Evolutionary conservation across 2,797 vertebrate genomes (phyloP).

Genomic region (Microctenopoma stevenorrisi): DNA sequence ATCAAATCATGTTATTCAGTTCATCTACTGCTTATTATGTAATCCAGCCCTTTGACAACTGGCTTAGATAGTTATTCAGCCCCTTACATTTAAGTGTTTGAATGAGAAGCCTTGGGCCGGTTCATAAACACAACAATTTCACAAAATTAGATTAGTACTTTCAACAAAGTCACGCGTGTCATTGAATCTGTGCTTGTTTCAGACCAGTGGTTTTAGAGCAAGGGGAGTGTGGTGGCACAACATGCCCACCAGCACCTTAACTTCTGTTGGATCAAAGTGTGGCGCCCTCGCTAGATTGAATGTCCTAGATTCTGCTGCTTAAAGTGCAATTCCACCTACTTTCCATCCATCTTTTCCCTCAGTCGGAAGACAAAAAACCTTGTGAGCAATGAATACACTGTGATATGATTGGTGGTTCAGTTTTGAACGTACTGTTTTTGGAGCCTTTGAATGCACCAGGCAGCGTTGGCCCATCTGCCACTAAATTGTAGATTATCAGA

Average conservation of each 20-base stretch:
- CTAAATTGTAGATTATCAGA: background rate
- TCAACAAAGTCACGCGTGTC: slow-evolving; percentile 47
- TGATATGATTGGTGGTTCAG: background rate
- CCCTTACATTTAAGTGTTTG: slow-evolving; percentile 32
- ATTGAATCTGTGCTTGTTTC: slow-evolving; percentile 41
- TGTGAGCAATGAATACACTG: background rate
- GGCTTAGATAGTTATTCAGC: slow-evolving; percentile 47
- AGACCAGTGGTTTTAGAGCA: slow-evolving; percentile 47
- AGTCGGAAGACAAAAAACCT: background rate
- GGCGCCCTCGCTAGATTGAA: slow-evolving; percentile 24
- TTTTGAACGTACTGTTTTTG: background rate
- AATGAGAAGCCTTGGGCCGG: slow-evolving; percentile 49
- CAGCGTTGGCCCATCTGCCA: background rate
- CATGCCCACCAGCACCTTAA: slow-evolving; percentile 49
- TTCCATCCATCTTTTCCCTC: slow-evolving; percentile 27
- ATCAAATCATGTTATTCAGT: slow-evolving; percentile 53
- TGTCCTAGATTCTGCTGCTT: slow-evolving; percentile 41
- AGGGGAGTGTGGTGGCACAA: slow-evolving; percentile 22
- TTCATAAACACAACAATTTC: slow-evolving; percentile 55
- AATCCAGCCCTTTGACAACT: slow-evolving; percentile 58
- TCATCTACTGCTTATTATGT: slow-evolving; percentile 56
- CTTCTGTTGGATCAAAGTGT: slow-evolving; percentile 23
- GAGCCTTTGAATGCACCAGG: background rate
- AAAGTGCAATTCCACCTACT: slow-evolving; percentile 25
- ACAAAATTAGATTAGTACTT: slow-evolving; percentile 58